phyloP scores from a whole-genome alignment of 2,113 vertebrate genomes.

The Nasalis larvatus region DNA sequence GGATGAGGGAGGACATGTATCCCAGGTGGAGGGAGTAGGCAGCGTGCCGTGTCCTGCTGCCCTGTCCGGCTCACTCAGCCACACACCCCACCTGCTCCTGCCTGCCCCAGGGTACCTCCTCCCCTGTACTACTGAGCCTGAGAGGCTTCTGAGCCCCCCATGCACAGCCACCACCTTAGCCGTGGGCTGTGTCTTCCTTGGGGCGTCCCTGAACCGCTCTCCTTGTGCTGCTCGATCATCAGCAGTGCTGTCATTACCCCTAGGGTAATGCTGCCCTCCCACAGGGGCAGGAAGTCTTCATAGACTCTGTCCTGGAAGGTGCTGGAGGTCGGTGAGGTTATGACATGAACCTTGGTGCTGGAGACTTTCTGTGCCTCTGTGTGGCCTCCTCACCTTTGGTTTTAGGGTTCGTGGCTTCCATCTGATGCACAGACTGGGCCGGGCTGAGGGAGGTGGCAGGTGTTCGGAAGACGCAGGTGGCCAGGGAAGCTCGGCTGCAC shows the following conservation, averaged over 20 bases:
- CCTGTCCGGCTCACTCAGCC: too few relatives aligned
- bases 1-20: too few relatives aligned
- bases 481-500: not conserved
- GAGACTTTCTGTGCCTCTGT: not conserved
- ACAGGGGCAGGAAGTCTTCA: not conserved
- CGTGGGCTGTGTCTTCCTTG: accelerated
- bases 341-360: accelerated
- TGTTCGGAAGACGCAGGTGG: not conserved
- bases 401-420: not conserved
- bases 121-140: not conserved
- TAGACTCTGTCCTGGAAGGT: not conserved
- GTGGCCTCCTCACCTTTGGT: not conserved
- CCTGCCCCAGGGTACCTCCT: not conserved
- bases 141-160: too few relatives aligned
- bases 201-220: not conserved
- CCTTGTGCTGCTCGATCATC: not conserved
- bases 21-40: too few relatives aligned
- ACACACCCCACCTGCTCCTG: accelerated
- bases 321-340: not conserved
- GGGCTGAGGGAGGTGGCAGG: too few relatives aligned
- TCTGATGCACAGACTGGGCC: not conserved
- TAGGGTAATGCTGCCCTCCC: accelerated
- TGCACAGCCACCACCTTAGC: accelerated
- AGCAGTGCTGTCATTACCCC: not conserved
- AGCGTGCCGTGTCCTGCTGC: too few relatives aligned